Conservation (phyloP, 2,797 vertebrate species). For the Pteronotus mesoamericanus region DNA sequence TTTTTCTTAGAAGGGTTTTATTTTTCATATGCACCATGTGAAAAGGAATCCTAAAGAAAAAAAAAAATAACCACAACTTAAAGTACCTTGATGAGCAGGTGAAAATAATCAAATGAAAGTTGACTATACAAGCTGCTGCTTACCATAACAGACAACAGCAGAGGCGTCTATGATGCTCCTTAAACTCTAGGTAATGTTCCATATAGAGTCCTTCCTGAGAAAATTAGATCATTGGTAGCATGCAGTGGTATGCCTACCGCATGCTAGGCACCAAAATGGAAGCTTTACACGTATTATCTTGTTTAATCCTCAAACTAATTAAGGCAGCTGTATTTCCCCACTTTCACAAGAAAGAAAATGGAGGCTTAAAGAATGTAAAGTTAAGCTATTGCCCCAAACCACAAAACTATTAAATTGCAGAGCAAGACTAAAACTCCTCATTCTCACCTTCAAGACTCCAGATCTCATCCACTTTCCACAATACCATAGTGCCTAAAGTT, state of each 20-base stretch:
- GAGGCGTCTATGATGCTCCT: neutral
- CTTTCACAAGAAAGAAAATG: neutral
- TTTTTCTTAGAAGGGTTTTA: neutral
- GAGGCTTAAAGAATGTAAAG: neutral
- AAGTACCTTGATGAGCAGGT: neutral
- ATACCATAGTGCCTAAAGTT: neutral
- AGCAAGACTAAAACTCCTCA: neutral
- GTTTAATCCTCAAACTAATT: conserved; percentile 26
- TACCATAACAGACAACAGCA: neutral
- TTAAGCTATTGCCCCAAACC: neutral
- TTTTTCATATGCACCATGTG: neutral
- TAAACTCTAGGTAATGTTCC: neutral
- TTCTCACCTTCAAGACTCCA: conserved; percentile 14
- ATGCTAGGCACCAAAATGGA: neutral
- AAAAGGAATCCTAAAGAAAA: neutral
- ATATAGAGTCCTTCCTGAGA: neutral
- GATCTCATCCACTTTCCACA: conserved; percentile 39
- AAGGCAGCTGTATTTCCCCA: neutral
- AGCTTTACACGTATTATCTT: neutral
- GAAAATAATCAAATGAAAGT: neutral
- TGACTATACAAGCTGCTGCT: neutral
- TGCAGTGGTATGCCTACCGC: neutral
- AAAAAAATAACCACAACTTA: neutral
- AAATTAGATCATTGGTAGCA: neutral
- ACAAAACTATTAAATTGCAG: neutral